Base-by-base conservation (phyloP, 1,140 invertebrate genomes). In the Caerostris extrusa region DNA sequence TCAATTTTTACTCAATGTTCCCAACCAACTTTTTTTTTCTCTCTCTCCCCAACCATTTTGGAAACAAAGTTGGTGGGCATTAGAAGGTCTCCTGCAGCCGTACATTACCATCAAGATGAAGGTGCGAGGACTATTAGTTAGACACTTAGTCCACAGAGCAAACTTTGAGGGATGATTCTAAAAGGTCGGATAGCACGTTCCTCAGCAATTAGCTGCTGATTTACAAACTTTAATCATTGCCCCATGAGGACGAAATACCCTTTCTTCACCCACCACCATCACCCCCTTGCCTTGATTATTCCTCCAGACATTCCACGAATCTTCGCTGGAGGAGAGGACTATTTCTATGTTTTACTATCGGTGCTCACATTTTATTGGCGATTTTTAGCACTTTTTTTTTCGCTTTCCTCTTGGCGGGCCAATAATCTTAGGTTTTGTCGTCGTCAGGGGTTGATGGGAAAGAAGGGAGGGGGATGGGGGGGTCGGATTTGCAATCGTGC, bases 191-290 rank as follows among this genome's bases (percentile, higher is more conserved):
- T n/a, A 88, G 93, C 93, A 94, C 93, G 93, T 94, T 90, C 87
- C 81, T 83, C 57, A 67, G 93, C 93, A 94, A 94, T 94, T 94
- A 94, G 93, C 93, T n/a, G 93, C 93, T 94, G 93, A 94, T 94
- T 94, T 94, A 94, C 93, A 94, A 94, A 94, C 83, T 94, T 94
- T 94, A 94, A 94, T 94, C 93, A 94, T 94, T 87, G 90, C 93
- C 57, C 77, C 77, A 34, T 50, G 67, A 7, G 83, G 56, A 53
- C 58, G 19, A 53, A 7, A 60, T 53, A 7, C 53, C 69, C 57
- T 5, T 55, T 7, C 64, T 34, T 34, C 34, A 34, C 67, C 55
- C 71, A 3, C 60, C 55, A 10, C 34, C 90, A 55, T 56, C 58
- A 19, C 69, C 7, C 60, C 81, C 71, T 17, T 12, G 53, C 50